Percentiles rank a stretch among this genome's conserved stretches.
phyloP scores from a whole-genome alignment of 2,797 vertebrate genomes.

The Rhyacichthys aspro region DNA sequence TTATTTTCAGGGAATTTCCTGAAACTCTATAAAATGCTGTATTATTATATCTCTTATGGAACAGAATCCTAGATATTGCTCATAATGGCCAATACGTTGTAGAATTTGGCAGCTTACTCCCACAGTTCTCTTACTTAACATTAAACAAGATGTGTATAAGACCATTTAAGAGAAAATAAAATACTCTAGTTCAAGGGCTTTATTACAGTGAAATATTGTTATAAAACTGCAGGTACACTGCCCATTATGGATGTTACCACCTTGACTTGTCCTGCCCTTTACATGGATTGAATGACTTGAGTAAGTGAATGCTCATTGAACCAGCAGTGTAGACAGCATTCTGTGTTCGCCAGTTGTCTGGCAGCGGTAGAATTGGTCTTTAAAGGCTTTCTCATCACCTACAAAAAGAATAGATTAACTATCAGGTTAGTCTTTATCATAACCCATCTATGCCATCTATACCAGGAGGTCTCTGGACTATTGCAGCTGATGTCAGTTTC shows the following conservation, averaged over 20 bases:
- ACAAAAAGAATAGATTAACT: neutral
- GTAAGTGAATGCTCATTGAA: slow-evolving; percentile 16
- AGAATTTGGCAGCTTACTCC: slow-evolving; percentile 1
- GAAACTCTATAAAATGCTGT: slow-evolving; percentile 7
- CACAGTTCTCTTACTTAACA: neutral
- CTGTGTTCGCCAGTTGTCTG: neutral
- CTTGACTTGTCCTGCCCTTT: slow-evolving; percentile 12
- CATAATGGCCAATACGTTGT: slow-evolving; percentile 1
- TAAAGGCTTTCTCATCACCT: slow-evolving; percentile 12
- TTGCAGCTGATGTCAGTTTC: no score
- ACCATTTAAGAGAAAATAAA: slow-evolving; percentile 7
- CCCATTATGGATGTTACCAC: no score
- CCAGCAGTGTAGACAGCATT: neutral
- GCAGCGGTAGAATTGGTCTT: neutral
- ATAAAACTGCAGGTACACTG: neutral
- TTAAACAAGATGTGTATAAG: neutral
- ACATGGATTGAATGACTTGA: slow-evolving; percentile 4
- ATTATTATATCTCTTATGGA: slow-evolving; percentile 15
- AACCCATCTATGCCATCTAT: no score
- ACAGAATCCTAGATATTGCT: neutral
- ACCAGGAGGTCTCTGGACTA: no score
- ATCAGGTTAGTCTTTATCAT: neutral
- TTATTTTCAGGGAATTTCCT: slow-evolving; percentile 1
- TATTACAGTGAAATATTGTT: neutral
- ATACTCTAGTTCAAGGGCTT: neutral